phyloP scores from a whole-genome alignment of 2,113 vertebrate species.

The Passer domesticus region DNA sequence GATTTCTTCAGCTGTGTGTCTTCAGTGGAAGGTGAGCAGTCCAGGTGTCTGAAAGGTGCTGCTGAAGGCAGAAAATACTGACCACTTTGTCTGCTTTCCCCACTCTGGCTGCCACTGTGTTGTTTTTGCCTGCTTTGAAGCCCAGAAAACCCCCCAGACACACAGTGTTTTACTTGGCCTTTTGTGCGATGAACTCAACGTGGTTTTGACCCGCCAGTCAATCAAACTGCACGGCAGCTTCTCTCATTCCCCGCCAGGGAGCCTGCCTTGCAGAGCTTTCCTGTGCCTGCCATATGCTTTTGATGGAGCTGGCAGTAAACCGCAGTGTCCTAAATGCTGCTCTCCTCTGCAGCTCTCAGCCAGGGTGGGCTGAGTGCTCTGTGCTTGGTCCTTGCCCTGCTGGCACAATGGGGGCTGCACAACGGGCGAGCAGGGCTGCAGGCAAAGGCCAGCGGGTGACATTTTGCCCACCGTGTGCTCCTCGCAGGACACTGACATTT shows the following conservation, averaged over 20 bases:
- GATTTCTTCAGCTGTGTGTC: neutral
- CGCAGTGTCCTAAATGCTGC: neutral
- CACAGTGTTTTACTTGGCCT: neutral
- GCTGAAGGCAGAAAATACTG: neutral
- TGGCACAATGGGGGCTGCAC: neutral
- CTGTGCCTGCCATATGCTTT: neutral
- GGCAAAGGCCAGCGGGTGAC: constrained; percentile 4
- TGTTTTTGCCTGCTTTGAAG: neutral
- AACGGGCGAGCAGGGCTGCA: neutral
- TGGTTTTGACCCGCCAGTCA: neutral
- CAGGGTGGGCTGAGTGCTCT: neutral
- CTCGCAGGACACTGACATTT: constrained; percentile 41
- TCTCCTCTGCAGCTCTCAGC: neutral
- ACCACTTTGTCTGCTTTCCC: accelerated
- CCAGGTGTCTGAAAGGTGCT: neutral
- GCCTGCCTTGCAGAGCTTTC: neutral
- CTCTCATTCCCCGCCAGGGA: neutral
- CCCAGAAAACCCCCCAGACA: neutral
- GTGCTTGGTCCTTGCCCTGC: neutral
- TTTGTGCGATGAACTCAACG: neutral
- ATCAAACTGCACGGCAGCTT: neutral
- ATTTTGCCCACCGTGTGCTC: neutral
- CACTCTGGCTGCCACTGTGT: neutral
- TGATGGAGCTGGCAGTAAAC: neutral
- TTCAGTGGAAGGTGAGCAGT: neutral